Percentiles rank a stretch among this genome's conserved stretches.
These are phyloP conservation scores for Heliconius erato DNA, from an alignment of 2,888 invertebrate genomes.

Conservation along the genomic window DNA sequence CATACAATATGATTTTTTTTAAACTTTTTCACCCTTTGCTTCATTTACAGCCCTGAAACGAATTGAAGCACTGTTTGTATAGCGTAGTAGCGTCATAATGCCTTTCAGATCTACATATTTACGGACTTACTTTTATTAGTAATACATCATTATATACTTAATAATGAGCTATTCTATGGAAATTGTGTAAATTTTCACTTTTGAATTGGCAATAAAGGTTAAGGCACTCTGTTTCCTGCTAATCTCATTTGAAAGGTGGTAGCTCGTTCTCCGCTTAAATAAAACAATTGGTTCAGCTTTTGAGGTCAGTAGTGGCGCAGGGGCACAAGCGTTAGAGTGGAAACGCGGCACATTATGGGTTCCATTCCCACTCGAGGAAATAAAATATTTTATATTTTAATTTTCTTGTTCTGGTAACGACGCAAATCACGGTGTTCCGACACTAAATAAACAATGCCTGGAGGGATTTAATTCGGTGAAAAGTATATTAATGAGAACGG, in stretches of 20 bases:
- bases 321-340: background rate
- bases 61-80: constrained; percentile 43
- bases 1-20: background rate
- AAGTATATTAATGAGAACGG: too few species aligned
- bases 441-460: too few species aligned
- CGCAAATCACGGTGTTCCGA: too few species aligned
- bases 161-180: constrained; percentile 6
- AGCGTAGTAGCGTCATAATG: constrained; percentile 38
- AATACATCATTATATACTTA: constrained; percentile 7
- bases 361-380: background rate
- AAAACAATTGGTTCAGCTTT: too few species aligned
- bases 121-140: constrained; percentile 41
- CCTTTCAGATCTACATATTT: constrained; percentile 44
- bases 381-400: background rate
- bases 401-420: background rate
- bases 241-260: too few species aligned
- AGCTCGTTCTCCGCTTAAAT: too few species aligned
- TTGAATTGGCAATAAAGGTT: background rate
- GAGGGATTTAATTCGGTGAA: too few species aligned
- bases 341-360: background rate
- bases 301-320: background rate
- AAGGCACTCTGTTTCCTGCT: too few species aligned
- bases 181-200: background rate
- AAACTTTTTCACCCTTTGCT: background rate
- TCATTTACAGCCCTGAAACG: constrained; percentile 44